Base-by-base conservation (phyloP, 2,888 invertebrate genomes). In the Anorthoa munda region DNA sequence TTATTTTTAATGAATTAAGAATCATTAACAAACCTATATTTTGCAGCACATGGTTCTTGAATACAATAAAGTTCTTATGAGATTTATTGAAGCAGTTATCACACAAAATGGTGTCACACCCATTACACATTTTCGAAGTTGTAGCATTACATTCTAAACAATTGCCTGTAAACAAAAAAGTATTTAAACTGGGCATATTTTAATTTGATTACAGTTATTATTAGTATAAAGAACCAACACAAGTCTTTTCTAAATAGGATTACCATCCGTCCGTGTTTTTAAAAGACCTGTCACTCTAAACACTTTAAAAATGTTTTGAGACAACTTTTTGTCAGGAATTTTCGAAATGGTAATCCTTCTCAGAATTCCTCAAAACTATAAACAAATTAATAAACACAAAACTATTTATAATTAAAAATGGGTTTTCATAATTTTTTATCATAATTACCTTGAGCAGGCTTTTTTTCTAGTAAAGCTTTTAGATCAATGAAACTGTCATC, bases 51-150 rank as follows among this genome's bases (percentile, higher is more conserved):
- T 96, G 96, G 77, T 91, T 94, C 87, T 94, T 93, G 80, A 96
- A 95, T 75, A 95, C 90, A n/a, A 94, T 87, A 84, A 95, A 95
- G 74, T 94, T 94, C 77, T 94, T 95, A 81, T 96, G 96, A 9
- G 92, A 91, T 87, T 94, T 95, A 71, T 90, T 93, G 72, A 96
- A 96, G 82, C 96, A 96, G 45, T 82, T 75, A 3, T 94, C 93
- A 86, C 96, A 96, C 50, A 96, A 85, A 66, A 92, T 87, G 12
- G 89, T 92, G 21, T 82, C 86, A 88, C 96, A 96, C 66, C 95
- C 94, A 78, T 93, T 89, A 85, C 96, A 96, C 91, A 93, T 94
- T 87, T 93, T 95, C 26, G 88, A 79, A 51, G 95, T 93, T 26
- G 76, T 73, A 11, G 85, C 87, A 68, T 89, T 88, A 69, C 96